Evolutionary conservation across 2,888 invertebrate species (phyloP).

Genomic region (Drosophila antonietae): DNA sequence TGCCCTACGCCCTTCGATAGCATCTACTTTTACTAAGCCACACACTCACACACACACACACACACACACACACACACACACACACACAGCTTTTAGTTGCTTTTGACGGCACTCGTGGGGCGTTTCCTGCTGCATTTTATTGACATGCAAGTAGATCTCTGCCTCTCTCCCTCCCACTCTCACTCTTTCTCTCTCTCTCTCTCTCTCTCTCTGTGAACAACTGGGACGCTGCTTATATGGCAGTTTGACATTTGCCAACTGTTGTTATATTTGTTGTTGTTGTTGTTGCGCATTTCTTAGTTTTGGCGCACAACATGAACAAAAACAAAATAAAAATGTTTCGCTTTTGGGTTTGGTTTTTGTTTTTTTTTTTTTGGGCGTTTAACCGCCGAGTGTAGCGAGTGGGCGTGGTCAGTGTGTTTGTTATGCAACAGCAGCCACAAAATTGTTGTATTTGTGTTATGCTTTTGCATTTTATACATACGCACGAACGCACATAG

Average conservation of each 20-base stretch:
- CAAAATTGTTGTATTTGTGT: constrained; percentile 52
- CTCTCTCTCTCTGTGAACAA: constrained; percentile 25
- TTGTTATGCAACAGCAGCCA: constrained; percentile 49
- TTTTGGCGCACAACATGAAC: constrained; percentile 33
- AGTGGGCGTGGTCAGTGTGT: constrained; percentile 38
- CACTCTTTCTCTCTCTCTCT: not conserved
- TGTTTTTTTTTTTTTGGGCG: constrained; percentile 1
- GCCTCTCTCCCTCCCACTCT: constrained; percentile 6
- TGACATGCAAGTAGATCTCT: constrained; percentile 56
- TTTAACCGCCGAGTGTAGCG: constrained; percentile 35
- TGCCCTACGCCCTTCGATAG: not conserved
- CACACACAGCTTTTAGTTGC: constrained; percentile 53
- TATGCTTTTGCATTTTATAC: constrained; percentile 60
- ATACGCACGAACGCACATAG: constrained; percentile 36
- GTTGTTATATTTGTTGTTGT: constrained; percentile 19
- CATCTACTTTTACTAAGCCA: not conserved
- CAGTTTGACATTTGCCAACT: constrained; percentile 44
- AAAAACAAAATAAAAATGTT: not conserved
- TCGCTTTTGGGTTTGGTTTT: not conserved
- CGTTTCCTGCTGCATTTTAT: constrained; percentile 59
- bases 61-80: constrained; percentile 2
- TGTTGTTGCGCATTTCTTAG: constrained; percentile 42
- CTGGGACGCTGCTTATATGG: constrained; percentile 45
- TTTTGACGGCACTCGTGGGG: constrained; percentile 59
- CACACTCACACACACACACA: not conserved